Base-by-base conservation (phyloP, 2,113 vertebrate genomes). In the Psilopsiagon aurifrons region DNA sequence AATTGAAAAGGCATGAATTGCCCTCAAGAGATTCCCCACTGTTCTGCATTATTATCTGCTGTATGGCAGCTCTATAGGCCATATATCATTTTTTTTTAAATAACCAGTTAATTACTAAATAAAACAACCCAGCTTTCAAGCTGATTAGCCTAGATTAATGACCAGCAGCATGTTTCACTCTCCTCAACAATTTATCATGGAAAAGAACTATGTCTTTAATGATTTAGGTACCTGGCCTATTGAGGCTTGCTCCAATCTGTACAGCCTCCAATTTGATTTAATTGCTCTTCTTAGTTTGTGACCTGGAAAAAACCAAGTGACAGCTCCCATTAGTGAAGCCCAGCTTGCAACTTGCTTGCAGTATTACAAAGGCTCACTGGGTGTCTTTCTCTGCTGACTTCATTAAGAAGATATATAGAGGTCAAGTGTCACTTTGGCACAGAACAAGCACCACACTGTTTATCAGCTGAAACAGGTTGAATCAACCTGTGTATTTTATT, bases 131-230 rank as follows among this genome's bases (percentile, higher is more conserved):
- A 97, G 98, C 97, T 98, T 98, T 98, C 98, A 98, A 98, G 98
- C 98, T 98, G 98, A 98, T 98, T 98, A 98, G 98, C 98, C 98
- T 97, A 99, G 99, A 99, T 99, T 99, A 99, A 99, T 99, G 98
- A 98, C 98, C 97, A 97, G 98, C 98, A 98, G 97, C 90, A 55
- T 97, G 98, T 98, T 99, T 99, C 98, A 96, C 96, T 98, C 83
- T 98, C 97, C 95, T 96, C 96, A 94, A 98, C 98, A 98, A 99
- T 99, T 99, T 98, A 99, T 99, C 99, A 99, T 97, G 97, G 98
- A 98, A 98, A 98, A 98, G 98, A 98, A 98, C 97, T 98, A 98
- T 98, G 98, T 98, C 98, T 98, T 98, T 98, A 98, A 98, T 98
- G 99, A 99, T 98, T 98, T 99, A 98, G 98, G 97, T 98, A 98